These are phyloP conservation scores for Eleutherodactylus coqui DNA, from an alignment of 2,797 vertebrate genomes.

Conservation along the genomic window DNA sequence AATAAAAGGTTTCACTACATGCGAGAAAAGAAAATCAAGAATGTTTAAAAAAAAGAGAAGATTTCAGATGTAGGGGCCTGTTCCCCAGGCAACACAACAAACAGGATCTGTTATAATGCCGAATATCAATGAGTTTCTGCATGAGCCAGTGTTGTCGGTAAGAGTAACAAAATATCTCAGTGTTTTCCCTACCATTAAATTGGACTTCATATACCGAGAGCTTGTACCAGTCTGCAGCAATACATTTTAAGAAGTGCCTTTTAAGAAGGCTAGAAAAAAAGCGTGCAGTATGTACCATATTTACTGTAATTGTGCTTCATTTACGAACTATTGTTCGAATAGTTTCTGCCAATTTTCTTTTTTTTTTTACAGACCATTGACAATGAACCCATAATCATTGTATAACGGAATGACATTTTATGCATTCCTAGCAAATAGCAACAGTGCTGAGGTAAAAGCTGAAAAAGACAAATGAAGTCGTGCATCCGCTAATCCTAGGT, in stretches of 20 bases:
- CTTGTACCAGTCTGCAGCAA: background rate
- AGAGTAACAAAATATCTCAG: constrained; percentile 26
- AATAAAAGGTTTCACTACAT: constrained; percentile 43
- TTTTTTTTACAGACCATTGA: background rate
- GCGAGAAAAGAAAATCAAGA: constrained; percentile 47
- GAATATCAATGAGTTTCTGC: constrained; percentile 55
- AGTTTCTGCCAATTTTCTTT: background rate
- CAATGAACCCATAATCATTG: background rate
- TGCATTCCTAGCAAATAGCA: no score
- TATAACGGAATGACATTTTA: background rate
- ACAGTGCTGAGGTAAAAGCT: no score
- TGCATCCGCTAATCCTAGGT: no score
- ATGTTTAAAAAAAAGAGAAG: constrained; percentile 31
- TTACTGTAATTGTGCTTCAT: background rate
- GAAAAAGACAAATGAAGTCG: no score
- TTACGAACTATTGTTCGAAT: background rate
- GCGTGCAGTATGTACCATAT: constrained; percentile 4
- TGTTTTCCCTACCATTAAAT: constrained; percentile 39
- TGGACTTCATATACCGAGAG: background rate
- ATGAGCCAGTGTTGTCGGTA: constrained; percentile 4
- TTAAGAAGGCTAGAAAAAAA: background rate
- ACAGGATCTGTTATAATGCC: constrained; percentile 39
- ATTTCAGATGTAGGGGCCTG: constrained; percentile 42
- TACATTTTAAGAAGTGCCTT: background rate
- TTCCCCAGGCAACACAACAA: constrained; percentile 60